Conservation (phyloP, 2,113 vertebrate species). For the Rutilus rutilus region DNA sequence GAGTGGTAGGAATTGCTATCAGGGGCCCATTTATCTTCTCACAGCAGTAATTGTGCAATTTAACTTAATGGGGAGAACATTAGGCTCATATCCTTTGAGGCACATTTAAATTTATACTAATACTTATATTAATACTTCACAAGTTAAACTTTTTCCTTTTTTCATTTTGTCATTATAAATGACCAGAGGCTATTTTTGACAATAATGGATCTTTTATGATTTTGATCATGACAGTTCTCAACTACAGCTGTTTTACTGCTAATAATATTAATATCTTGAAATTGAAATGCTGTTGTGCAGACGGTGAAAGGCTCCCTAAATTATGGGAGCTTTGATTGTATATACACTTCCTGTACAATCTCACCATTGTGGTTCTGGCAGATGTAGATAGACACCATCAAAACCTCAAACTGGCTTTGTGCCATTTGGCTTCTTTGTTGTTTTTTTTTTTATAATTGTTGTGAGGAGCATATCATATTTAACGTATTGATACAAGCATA, state of each 20-base stretch:
- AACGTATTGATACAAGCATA: not conserved
- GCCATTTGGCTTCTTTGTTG: not conserved
- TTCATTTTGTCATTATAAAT: not conserved
- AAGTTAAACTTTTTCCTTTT: not conserved
- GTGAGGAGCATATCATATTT: not conserved
- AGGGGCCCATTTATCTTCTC: not conserved
- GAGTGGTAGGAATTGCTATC: not conserved
- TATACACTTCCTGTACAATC: not conserved
- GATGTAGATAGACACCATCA: not conserved
- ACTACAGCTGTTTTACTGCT: not conserved
- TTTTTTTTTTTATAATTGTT: not conserved
- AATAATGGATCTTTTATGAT: not conserved
- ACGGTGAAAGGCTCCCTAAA: not conserved
- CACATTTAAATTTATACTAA: conserved; percentile 1
- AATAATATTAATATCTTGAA: not conserved
- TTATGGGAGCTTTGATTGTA: not conserved
- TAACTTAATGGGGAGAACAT: conserved; percentile 3
- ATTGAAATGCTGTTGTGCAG: not conserved
- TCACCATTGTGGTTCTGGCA: not conserved
- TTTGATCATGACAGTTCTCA: not conserved
- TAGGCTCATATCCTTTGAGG: not conserved
- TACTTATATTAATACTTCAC: not conserved
- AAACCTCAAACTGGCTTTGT: not conserved
- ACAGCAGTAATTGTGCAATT: conserved; percentile 1
- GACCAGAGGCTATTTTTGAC: not conserved